Evolutionary conservation across 1,140 invertebrate species (phyloP).

Genomic region (Paraescarpia echinospica): DNA sequence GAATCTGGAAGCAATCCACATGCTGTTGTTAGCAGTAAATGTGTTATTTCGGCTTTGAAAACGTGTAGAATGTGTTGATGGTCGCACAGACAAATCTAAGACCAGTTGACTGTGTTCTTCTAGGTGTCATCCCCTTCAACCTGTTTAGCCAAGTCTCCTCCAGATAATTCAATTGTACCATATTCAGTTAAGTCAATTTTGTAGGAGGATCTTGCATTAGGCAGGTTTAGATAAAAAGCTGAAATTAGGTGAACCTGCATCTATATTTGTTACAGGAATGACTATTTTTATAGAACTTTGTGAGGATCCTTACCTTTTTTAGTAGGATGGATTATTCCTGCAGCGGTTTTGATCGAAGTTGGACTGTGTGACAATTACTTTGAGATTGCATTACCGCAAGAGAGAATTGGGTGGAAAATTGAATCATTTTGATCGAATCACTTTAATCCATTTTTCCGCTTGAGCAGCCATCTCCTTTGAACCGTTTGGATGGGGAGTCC

Average conservation of each 20-base stretch:
- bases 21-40: no score
- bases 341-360: not conserved
- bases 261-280: not conserved
- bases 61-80: not conserved
- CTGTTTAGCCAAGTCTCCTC: not conserved
- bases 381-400: not conserved
- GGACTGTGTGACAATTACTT: not conserved
- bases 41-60: no score
- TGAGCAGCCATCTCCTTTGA: not conserved
- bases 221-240: not conserved
- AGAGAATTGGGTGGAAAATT: not conserved
- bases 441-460: not conserved
- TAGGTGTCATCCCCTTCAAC: not conserved
- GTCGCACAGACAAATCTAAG: not conserved
- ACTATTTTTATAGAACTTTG: not conserved
- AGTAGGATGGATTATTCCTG: not conserved
- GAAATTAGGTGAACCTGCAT: not conserved
- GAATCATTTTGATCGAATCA: not conserved
- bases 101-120: not conserved
- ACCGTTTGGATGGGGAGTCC: not conserved
- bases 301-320: not conserved
- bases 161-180: not conserved
- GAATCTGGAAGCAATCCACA: no score
- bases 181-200: not conserved
- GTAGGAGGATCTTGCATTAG: not conserved